These are phyloP conservation scores for Elaeidobius kamerunicus DNA, from an alignment of 2,888 invertebrate genomes.

Conservation along the genomic window DNA sequence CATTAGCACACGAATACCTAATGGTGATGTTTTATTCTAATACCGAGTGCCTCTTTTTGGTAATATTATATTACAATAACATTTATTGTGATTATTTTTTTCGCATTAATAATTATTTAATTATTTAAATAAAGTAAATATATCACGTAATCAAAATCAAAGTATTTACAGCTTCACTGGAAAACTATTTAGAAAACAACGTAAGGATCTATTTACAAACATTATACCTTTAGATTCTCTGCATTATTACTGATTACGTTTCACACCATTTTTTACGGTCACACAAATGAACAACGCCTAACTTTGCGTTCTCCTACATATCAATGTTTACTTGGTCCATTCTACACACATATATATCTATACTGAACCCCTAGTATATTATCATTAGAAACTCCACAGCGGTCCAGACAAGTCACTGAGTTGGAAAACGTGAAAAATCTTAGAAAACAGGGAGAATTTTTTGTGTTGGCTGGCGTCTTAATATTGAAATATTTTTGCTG, in stretches of 20 bases:
- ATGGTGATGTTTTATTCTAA: conserved; percentile 1
- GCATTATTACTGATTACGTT: conserved; percentile 50
- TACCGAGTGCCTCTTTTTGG: no score
- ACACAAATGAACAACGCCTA: not conserved
- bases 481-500: conserved; percentile 43
- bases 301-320: not conserved
- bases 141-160: no score
- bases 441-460: conserved; percentile 20
- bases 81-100: no score
- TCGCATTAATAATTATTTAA: no score
- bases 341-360: conserved; percentile 46
- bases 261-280: conserved; percentile 30
- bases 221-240: conserved; percentile 39
- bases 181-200: no score
- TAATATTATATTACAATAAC: no score
- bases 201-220: no score
- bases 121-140: no score
- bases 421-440: conserved; percentile 29
- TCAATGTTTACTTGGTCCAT: conserved; percentile 34
- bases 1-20: conserved; percentile 15
- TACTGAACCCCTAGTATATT: conserved; percentile 47
- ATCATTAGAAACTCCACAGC: conserved; percentile 45
- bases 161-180: no score
- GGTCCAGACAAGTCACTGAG: conserved; percentile 37
- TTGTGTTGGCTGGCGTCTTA: conserved; percentile 35